phyloP scores from a whole-genome alignment of 1,140 invertebrate genomes.

The Oryzaephilus surinamensis region DNA sequence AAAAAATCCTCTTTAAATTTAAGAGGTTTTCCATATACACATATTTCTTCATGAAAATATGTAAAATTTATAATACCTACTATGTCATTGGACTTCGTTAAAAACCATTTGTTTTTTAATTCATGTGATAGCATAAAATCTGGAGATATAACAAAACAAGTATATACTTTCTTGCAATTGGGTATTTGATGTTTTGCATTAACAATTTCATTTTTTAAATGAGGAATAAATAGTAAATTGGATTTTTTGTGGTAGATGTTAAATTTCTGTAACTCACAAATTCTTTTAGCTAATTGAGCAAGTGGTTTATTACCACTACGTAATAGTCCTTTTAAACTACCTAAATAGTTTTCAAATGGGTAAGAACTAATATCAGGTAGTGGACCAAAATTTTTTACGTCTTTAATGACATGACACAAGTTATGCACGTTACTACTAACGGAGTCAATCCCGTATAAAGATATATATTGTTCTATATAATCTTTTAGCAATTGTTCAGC shows the following conservation, averaged over 20 bases:
- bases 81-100: background rate
- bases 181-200: background rate
- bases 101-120: conserved; percentile 1
- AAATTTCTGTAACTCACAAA: conserved; percentile 8
- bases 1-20: background rate
- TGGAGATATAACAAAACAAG: background rate
- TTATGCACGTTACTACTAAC: conserved; percentile 11
- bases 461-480: conserved; percentile 11
- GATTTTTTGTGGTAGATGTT: background rate
- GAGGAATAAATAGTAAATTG: background rate
- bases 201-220: background rate
- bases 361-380: conserved; percentile 20
- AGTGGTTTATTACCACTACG: conserved; percentile 17
- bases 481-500: conserved; percentile 11
- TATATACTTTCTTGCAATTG: no score
- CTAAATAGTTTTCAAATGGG: conserved; percentile 22
- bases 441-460: conserved; percentile 15
- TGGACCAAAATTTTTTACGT: conserved; percentile 20
- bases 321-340: conserved; percentile 19
- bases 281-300: conserved; percentile 16
- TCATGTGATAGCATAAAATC: background rate
- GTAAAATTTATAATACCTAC: background rate
- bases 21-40: background rate
- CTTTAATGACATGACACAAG: conserved; percentile 20
- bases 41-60: background rate